phyloP scores from a whole-genome alignment of 2,888 invertebrate genomes.

The Dorcus parallelipipedus region DNA sequence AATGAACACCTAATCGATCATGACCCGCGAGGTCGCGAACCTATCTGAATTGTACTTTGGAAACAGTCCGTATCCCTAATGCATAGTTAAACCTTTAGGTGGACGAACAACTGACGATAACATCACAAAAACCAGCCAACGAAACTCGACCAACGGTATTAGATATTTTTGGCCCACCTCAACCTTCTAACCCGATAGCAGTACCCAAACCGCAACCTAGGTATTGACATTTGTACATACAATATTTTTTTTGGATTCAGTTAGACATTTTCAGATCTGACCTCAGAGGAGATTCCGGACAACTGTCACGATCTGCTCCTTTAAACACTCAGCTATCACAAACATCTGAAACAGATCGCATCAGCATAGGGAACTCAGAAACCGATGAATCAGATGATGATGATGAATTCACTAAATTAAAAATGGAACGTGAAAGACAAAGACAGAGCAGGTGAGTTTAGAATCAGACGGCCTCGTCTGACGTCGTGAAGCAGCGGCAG shows the following conservation, averaged over 20 bases:
- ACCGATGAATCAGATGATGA: conserved; percentile 46
- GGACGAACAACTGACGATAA: conserved; percentile 79
- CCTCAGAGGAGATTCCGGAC: not conserved
- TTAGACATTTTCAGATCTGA: not conserved
- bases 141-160: conserved; percentile 61
- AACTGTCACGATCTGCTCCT: not conserved
- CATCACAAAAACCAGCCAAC: conserved; percentile 60
- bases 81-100: conserved; percentile 46
- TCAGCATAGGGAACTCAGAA: conserved; percentile 44
- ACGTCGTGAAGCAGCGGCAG: too few species aligned
- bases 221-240: not conserved
- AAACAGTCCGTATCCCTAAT: not conserved
- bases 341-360: conserved; percentile 33
- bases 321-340: conserved; percentile 5
- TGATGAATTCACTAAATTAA: conserved; percentile 71
- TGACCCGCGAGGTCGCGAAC: too few species aligned
- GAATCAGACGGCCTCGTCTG: too few species aligned
- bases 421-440: conserved; percentile 65
- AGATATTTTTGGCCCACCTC: conserved; percentile 56
- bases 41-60: too few species aligned
- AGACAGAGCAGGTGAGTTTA: conserved; percentile 46
- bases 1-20: too few species aligned
- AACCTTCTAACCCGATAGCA: conserved; percentile 45
- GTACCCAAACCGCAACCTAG: conserved; percentile 49
- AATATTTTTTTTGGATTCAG: not conserved